Base-by-base conservation (phyloP, 2,113 vertebrate species). In the Caranx ignobilis region DNA sequence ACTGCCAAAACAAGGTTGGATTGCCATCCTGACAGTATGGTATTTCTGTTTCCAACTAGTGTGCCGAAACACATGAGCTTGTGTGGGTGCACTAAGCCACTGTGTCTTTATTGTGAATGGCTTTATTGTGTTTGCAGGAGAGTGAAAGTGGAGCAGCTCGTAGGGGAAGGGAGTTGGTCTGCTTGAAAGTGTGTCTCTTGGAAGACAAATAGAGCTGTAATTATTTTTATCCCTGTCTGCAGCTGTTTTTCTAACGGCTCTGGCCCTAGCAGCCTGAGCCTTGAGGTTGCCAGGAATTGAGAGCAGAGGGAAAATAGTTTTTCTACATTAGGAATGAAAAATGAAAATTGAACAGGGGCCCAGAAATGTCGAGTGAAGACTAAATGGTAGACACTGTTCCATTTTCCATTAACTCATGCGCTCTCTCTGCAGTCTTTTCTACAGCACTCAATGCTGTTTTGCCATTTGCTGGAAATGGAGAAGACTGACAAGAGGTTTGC, bases 201-300 rank as follows among this genome's bases (percentile, higher is more conserved):
- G 95, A 95, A 95, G 94, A 94, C 90, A 93, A 95, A 94, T 92
- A 91, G 94, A 94, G 93, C 87, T 88, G 90, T 95, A 91, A 95
- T 95, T 95, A 95, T 95, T 95, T 95, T 94, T 94, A 93, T 95
- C 95, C 93, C 83, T 75, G 94, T 93, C 95, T 95, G 94, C 95
- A 96, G 96, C 95, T 96, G 91, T 95, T 95, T 88, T 89, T 90
- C 79, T 80, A 76, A 95, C 90, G 91, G 92, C 93, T 92, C 93
- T 95, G 93, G 95, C 94, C 94, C 82, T 83, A 94, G 92, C 91
- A 86, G 67, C 34, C 86, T 48, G 81, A 93, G 62, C 85, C 79
- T 88, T 65, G 88, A 64, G 39, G 85, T 91, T 92, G 95, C 95
- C 96, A 95, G 95, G 94, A 94, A 94, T 95, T 91, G 86, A 90